Conservation (phyloP, 2,113 vertebrate genomes). For the Thomomys bottae region DNA sequence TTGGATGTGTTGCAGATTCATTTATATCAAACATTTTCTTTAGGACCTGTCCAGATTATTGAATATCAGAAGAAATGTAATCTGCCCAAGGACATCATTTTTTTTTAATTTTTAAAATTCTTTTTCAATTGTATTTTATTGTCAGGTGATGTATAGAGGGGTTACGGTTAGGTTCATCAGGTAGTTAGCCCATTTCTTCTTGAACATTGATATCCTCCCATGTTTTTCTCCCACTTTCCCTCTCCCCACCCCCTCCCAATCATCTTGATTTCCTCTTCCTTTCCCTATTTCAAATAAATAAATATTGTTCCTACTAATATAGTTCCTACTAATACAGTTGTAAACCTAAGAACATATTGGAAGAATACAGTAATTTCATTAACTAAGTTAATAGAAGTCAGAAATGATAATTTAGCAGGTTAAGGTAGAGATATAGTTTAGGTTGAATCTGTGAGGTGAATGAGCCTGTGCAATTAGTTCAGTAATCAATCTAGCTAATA, state of each 20-base stretch:
- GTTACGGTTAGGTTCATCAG: no score
- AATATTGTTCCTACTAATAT: no score
- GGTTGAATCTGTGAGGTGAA: not conserved
- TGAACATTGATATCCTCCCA: no score
- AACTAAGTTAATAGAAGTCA: not conserved
- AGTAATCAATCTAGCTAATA: slow-evolving; percentile 32
- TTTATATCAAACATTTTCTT: not conserved
- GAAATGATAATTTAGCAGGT: slow-evolving; percentile 44
- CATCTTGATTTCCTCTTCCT: not conserved
- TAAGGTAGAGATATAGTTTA: not conserved
- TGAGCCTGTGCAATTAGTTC: not conserved
- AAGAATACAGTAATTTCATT: not conserved
- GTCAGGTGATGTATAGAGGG: no score
- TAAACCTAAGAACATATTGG: not conserved
- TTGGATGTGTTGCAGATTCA: not conserved
- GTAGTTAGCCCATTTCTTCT: no score
- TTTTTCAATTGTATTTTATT: no score
- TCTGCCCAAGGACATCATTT: not conserved
- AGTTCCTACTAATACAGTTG: slow-evolving; percentile 1
- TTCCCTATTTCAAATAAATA: no score
- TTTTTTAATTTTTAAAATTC: no score
- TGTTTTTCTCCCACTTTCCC: no score
- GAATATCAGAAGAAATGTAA: slow-evolving; percentile 25
- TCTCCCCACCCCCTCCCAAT: no score
- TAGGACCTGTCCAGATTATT: not conserved